Evolutionary conservation across 2,888 invertebrate genomes (phyloP), one percentile per base, ranked within the genome.

Genomic region (Phengaris alcon): DNA sequence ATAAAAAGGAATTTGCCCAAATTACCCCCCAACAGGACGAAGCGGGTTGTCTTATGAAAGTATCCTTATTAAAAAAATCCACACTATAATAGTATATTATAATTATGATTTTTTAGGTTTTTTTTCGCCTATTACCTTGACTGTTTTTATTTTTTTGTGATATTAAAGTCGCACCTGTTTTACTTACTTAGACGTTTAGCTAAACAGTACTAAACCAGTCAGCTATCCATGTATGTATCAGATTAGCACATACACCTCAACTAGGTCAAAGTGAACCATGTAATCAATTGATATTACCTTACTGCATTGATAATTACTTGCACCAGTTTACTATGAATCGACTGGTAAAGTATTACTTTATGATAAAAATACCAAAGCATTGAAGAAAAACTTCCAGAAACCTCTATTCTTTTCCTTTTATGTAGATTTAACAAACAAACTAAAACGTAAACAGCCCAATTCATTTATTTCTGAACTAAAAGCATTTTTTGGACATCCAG

Each of bases 261-360:
- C 51, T 76, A 48, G 76, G 76, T 74, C 74, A 76, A 68, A 74
- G 76, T 48, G 48, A 59, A 22, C 59, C 68, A 52, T 52, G 59
- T 35, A 54, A 74, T 54, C 57, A 74, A 68, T 74, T 12, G 54
- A 75, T 44, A 22, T 46, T 52, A 73, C 51, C 55, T 68, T 57
- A 52, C 52, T 70, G 70, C 52, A 52, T 22, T 9, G 35, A 68
- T 68, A 44, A 68, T 13, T 22, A 54, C 52, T 72, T 22, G 52
- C 72, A 54, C 69, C 4, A 69, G 52, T 54, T 72, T 52, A 13
- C 72, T 72, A 54, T 0, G 48, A 22, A 12, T 12, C n/a, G 35
- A 13, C 22, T 22, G 15, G 2, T 7, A 10, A 70, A 64, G 52
- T 64, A 22, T 64, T 6, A 6, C 12, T 15, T 59, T 35, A 35